Evolutionary conservation across 1,140 invertebrate species (phyloP), one percentile per base, ranked within the genome.

Genomic region (Zelostemma sp.): DNA sequence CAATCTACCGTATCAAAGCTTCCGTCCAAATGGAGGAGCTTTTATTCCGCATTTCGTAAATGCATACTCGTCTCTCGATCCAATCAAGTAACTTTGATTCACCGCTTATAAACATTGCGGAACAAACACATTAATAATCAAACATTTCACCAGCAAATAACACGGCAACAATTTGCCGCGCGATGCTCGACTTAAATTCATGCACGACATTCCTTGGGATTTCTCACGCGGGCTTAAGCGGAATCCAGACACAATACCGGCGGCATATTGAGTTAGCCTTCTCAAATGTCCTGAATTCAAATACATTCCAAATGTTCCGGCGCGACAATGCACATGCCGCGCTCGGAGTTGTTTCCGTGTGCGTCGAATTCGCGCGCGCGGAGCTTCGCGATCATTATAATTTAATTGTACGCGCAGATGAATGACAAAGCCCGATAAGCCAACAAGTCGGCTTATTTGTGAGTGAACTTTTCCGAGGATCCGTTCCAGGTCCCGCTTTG

Each of bases 171-270:
- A 65, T 53, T 62, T 65, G 61, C 65, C 54, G 53, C 58, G 65
- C 62, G 65, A 70, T 70, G 35, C 57, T 48, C 35, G 56, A 57
- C 53, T 54, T 69, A 65, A 70, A 70, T 61, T 62, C 50, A 51
- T 57, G 68, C 61, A 62, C 58, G 54, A 65, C 53, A 62, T 71
- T 55, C 55, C 58, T 61, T 57, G 18, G 59, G 61, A 69, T 61
- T 65, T 70, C 28, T 47, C 54, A 47, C 54, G 50, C 45, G 40
- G 60, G 50, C 59, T 66, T 72, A 64, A 51, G 41, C 49, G 55
- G 57, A 73, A 73, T 68, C 61, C 65, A 73, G 65, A 68, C 61
- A 62, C 70, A 68, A 73, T 68, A 59, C 65, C 53, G 46, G 14
- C 53, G 38, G 57, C 61, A 68, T 72, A 68, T 72, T 72, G 68